phyloP scores from a whole-genome alignment of 2,888 invertebrate species.

The Eudasyphora cyanicolor region DNA sequence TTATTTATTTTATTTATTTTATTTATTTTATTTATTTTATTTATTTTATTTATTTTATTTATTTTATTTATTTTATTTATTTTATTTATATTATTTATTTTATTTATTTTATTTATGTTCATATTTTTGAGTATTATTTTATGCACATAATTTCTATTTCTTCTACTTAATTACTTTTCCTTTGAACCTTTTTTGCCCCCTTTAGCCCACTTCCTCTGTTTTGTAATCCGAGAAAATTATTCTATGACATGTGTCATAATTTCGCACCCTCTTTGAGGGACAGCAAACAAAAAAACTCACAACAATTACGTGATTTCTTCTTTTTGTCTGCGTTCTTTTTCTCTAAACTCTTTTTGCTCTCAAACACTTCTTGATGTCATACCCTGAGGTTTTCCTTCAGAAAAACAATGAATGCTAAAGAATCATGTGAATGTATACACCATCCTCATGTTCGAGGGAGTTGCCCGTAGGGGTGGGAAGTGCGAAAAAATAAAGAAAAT shows the following conservation, averaged over 20 bases:
- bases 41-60: too few relatives aligned
- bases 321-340: conserved; percentile 16
- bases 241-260: not conserved
- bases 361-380: not conserved
- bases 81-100: too few relatives aligned
- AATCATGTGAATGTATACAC: not conserved
- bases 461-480: not conserved
- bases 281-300: not conserved
- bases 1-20: too few relatives aligned
- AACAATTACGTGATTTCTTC: conserved; percentile 13
- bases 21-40: too few relatives aligned
- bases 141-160: too few relatives aligned
- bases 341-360: conserved; percentile 20
- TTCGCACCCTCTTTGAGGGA: conserved; percentile 6
- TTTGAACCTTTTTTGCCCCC: too few relatives aligned
- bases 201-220: not conserved
- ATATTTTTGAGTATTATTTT: too few relatives aligned
- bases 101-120: too few relatives aligned
- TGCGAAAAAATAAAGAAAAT: not conserved
- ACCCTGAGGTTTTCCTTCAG: conserved; percentile 40
- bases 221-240: not conserved
- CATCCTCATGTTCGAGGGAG: not conserved
- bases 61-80: too few relatives aligned
- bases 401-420: too few relatives aligned
- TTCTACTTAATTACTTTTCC: too few relatives aligned